Conservation (phyloP, 2,888 invertebrate genomes). For the Rhingia campestris region DNA sequence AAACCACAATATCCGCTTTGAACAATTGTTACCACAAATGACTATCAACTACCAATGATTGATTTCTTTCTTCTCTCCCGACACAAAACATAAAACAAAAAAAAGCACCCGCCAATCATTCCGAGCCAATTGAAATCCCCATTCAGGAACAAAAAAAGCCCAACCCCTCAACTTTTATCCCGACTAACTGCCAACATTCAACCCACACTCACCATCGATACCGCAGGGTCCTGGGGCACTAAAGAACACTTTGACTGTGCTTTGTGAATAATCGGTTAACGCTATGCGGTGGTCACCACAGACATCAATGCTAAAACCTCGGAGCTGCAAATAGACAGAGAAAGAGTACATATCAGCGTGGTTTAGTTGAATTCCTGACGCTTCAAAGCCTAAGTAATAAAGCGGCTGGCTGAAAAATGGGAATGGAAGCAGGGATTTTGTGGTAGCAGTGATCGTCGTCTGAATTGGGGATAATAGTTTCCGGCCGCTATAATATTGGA, state of each 20-base stretch:
- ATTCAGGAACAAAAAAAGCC: not conserved
- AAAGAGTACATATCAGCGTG: conserved; percentile 2
- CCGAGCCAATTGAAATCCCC: conserved; percentile 33
- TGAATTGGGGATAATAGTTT: conserved; percentile 63
- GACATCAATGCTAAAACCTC: conserved; percentile 77
- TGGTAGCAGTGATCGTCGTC: conserved; percentile 50
- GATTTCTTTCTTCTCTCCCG: not conserved
- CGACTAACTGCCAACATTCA: not conserved
- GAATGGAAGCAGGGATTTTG: conserved; percentile 64
- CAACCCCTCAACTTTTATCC: not conserved
- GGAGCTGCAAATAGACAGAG: conserved; percentile 47
- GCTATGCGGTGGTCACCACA: conserved; percentile 79
- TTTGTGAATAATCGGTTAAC: conserved; percentile 81
- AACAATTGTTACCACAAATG: not conserved
- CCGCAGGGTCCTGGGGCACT: conserved; percentile 78
- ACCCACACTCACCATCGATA: conserved; percentile 78
- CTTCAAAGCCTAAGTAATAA: conserved; percentile 66
- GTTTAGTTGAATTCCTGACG: conserved; percentile 48
- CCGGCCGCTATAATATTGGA: conserved; percentile 36
- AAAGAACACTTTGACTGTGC: conserved; percentile 81
- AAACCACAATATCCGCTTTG: not conserved
- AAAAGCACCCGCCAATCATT: conserved; percentile 15
- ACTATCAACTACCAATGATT: not conserved
- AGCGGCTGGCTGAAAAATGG: conserved; percentile 19
- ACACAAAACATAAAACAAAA: conserved; percentile 8